phyloP scores from a whole-genome alignment of 2,888 invertebrate species.

The Nomada fabriciana region DNA sequence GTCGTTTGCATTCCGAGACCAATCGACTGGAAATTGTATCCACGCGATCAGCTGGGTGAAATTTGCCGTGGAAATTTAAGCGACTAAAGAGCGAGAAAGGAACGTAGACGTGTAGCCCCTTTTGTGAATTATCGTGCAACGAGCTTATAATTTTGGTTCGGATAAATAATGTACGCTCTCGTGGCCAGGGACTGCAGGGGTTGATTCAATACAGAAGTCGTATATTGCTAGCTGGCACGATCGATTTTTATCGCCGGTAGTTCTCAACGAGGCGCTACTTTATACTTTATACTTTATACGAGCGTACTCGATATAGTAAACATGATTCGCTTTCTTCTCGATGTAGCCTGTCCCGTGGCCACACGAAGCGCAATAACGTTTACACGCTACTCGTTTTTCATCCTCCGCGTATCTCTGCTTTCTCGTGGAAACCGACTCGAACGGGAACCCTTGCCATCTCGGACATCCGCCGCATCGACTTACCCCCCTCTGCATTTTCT shows the following conservation, averaged over 20 bases:
- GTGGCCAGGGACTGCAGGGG: background rate
- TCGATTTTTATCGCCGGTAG: constrained; percentile 22
- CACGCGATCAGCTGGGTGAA: background rate
- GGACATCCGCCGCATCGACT: constrained; percentile 28
- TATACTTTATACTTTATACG: constrained; percentile 10
- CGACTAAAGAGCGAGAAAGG: too few species aligned
- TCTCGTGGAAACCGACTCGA: background rate
- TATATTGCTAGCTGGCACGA: background rate
- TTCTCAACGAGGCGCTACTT: constrained; percentile 33
- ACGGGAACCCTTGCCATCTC: constrained; percentile 29
- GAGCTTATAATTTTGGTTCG: background rate
- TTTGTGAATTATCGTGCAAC: background rate
- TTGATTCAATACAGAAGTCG: constrained; percentile 24
- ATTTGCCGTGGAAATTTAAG: background rate
- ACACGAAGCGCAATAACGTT: constrained; percentile 25
- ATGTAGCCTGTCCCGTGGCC: constrained; percentile 2
- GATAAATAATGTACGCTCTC: background rate
- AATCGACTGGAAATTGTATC: constrained; percentile 26
- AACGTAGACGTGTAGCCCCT: too few species aligned
- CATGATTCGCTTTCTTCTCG: constrained; percentile 30
- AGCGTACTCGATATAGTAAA: constrained; percentile 15
- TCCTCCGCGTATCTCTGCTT: constrained; percentile 5
- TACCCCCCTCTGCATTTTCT: background rate
- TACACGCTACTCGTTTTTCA: constrained; percentile 27
- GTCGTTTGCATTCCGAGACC: background rate